phyloP scores from a whole-genome alignment of 2,113 vertebrate species.

The Anoura caudifer region DNA sequence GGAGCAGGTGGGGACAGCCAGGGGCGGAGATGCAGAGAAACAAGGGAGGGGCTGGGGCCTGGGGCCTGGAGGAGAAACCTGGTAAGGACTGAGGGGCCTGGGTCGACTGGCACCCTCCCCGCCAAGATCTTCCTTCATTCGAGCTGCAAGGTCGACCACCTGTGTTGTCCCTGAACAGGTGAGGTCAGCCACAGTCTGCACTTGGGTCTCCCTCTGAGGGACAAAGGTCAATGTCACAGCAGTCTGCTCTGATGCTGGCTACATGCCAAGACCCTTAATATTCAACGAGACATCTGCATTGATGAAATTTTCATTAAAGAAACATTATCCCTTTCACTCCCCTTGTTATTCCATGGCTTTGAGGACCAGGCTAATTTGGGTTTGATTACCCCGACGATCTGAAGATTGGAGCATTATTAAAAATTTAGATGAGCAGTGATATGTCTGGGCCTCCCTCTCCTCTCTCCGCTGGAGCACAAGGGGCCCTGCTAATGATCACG shows the following conservation, averaged over 20 bases:
- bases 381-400: slow-evolving; percentile 60
- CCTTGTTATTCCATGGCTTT: slow-evolving; percentile 58
- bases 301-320: slow-evolving; percentile 77
- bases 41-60: not conserved
- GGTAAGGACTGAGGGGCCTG: not conserved
- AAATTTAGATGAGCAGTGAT: slow-evolving; percentile 68
- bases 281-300: slow-evolving; percentile 51
- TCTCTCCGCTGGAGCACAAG: not conserved
- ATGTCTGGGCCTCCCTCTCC: not conserved
- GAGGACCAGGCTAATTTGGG: slow-evolving; percentile 62
- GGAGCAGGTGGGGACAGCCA: accelerated
- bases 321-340: slow-evolving; percentile 43
- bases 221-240: slow-evolving; percentile 50
- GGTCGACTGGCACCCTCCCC: accelerated
- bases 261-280: slow-evolving; percentile 33
- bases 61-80: not conserved
- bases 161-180: not conserved
- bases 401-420: slow-evolving; percentile 60
- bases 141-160: not conserved
- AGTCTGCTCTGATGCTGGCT: slow-evolving; percentile 17
- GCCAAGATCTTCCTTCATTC: not conserved
- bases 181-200: not conserved
- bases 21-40: not conserved
- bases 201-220: not conserved
- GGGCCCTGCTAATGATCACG: slow-evolving; percentile 54